A percentile compares a stretch with the other conserved stretches of the same genome.
Conservation (phyloP, 92 coral and sea anemone genomes). For the Micromussa lordhowensis region DNA sequence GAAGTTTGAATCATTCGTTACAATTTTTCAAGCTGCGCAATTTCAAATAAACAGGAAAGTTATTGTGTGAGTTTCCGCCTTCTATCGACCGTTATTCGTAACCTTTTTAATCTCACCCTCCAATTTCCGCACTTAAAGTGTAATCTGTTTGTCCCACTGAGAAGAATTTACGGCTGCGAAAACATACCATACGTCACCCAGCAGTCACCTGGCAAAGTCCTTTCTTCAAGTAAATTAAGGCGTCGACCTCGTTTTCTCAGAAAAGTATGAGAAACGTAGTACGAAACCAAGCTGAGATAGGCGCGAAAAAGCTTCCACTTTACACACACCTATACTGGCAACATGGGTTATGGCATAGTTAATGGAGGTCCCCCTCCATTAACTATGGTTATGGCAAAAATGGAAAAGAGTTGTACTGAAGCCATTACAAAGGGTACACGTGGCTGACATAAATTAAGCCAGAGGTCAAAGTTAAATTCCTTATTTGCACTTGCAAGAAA, state of each 20-base stretch:
- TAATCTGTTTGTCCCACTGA: neutral
- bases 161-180: neutral
- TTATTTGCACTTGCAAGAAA: no score
- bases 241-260: neutral
- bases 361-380: no score
- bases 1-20: neutral
- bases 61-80: slow-evolving; percentile 16
- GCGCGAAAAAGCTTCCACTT: neutral
- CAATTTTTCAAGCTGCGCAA: slow-evolving; percentile 14
- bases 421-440: neutral
- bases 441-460: neutral
- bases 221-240: neutral
- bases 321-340: neutral
- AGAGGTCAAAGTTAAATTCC: neutral
- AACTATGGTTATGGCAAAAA: no score
- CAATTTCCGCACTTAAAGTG: slow-evolving; percentile 17
- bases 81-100: neutral
- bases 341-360: no score
- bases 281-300: neutral
- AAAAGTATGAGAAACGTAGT: neutral
- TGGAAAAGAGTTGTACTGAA: neutral
- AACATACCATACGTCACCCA: neutral
- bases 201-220: neutral
- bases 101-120: neutral
- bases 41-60: slow-evolving; percentile 18